Percentiles rank a stretch among this genome's conserved stretches.
These are phyloP conservation scores for Brachyrhaphis roseni DNA, from an alignment of 2,797 vertebrate species.

Conservation along the genomic window DNA sequence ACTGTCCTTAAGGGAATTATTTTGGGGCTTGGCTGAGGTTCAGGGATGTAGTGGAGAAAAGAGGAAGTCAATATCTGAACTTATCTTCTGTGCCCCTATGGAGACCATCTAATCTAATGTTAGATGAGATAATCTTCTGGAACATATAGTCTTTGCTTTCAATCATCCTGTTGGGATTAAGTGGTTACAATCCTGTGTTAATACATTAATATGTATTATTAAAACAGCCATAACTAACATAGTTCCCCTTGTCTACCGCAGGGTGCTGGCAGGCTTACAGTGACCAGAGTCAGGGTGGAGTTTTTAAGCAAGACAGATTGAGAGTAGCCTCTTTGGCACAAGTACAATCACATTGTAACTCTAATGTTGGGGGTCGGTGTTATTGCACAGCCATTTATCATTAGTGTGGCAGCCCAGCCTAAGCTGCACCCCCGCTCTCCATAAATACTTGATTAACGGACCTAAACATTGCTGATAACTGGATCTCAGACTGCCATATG, in stretches of 20 bases:
- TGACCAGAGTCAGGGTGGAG: conserved; percentile 54
- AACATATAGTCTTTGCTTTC: conserved; percentile 65
- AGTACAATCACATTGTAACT: conserved; percentile 61
- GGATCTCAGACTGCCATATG: conserved; percentile 62
- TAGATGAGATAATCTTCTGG: conserved; percentile 69
- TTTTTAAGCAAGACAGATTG: conserved; percentile 76
- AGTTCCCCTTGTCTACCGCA: conserved; percentile 64
- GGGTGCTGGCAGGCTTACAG: conserved; percentile 68
- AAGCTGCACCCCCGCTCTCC: conserved; percentile 70
- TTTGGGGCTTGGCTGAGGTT: conserved; percentile 35
- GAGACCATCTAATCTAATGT: conserved; percentile 46
- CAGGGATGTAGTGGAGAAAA: conserved; percentile 38
- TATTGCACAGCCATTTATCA: conserved; percentile 71
- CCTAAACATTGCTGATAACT: conserved; percentile 76
- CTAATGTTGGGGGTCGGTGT: conserved; percentile 62
- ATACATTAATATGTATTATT: conserved; percentile 78
- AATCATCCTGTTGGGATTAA: conserved; percentile 70
- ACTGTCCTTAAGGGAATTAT: conserved; percentile 46
- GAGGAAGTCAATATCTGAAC: conserved; percentile 61
- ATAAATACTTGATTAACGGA: conserved; percentile 81
- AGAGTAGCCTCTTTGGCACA: conserved; percentile 51
- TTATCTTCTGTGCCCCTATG: conserved; percentile 52
- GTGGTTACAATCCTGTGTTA: conserved; percentile 74
- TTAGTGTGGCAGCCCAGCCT: conserved; percentile 62
- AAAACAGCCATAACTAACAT: conserved; percentile 66